Percentiles rank a stretch among this genome's conserved stretches.
Evolutionary conservation across 2,888 invertebrate genomes (phyloP).

Genomic region (Anoplius nigerrimus): DNA sequence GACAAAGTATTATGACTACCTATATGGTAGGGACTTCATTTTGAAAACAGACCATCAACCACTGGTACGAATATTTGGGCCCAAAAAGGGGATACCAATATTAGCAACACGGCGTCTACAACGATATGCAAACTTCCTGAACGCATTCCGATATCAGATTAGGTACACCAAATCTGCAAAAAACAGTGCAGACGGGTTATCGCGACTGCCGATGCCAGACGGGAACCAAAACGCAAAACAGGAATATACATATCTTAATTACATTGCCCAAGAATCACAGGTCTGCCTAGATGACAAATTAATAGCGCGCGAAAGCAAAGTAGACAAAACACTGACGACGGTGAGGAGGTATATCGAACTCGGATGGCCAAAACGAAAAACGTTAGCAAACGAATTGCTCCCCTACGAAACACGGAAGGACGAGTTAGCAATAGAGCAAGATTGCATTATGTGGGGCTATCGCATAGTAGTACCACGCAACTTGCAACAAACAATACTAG

Average conservation of each 20-base stretch:
- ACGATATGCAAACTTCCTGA: constrained; percentile 26
- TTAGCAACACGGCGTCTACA: constrained; percentile 27
- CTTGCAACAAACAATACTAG: constrained; percentile 35
- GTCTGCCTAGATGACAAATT: neutral
- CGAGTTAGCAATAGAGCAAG: constrained; percentile 29
- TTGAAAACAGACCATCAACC: constrained; percentile 35
- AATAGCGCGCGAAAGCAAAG: neutral
- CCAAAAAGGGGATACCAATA: constrained; percentile 26
- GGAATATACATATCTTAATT: neutral
- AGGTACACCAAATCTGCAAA: constrained; percentile 7
- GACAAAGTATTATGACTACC: too few relatives aligned
- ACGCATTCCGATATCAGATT: constrained; percentile 26
- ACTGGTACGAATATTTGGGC: constrained; percentile 19
- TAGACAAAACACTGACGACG: neutral
- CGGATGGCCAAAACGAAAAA: neutral
- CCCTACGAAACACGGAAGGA: neutral
- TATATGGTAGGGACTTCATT: too few relatives aligned
- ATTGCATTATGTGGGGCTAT: constrained; percentile 47
- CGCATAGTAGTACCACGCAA: constrained; percentile 53
- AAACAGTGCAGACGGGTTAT: constrained; percentile 31
- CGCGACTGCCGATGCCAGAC: constrained; percentile 9
- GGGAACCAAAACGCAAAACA: neutral
- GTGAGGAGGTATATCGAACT: neutral
- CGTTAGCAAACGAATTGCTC: neutral
- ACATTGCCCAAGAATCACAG: neutral